phyloP scores from a whole-genome alignment of 2,797 vertebrate genomes.

The Mormyrus hasselquistii region DNA sequence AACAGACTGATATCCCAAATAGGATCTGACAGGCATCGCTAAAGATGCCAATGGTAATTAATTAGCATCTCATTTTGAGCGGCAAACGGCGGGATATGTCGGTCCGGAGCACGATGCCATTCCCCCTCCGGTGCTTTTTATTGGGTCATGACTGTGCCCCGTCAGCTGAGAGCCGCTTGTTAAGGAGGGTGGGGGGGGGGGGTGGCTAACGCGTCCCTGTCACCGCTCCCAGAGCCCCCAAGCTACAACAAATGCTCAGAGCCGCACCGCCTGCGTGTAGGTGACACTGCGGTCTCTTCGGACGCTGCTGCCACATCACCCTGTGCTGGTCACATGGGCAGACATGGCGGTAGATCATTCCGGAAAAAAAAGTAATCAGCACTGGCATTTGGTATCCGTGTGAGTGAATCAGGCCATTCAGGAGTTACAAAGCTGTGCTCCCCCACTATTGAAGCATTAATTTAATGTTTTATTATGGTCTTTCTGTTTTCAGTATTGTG shows the following conservation, averaged over 20 bases:
- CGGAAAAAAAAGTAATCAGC: background rate
- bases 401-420: background rate
- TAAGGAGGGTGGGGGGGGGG: conserved; percentile 53
- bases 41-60: conserved; percentile 98
- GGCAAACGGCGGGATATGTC: conserved; percentile 80
- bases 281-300: conserved; percentile 17
- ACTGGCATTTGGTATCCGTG: background rate
- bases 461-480: background rate
- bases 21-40: conserved; percentile 86
- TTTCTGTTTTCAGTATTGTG: background rate
- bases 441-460: background rate
- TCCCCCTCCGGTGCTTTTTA: conserved; percentile 69
- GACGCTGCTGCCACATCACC: conserved; percentile 31
- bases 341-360: conserved; percentile 20
- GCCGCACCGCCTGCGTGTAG: conserved; percentile 43
- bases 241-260: conserved; percentile 54
- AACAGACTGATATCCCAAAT: conserved; percentile 82
- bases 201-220: conserved; percentile 65
- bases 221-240: conserved; percentile 54
- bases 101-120: conserved; percentile 71
- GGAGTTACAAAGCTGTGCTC: background rate
- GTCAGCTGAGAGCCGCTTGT: conserved; percentile 72
- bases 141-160: conserved; percentile 77
- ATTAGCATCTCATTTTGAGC: conserved; percentile 95
- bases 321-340: conserved; percentile 28